phyloP scores from a whole-genome alignment of 2,888 invertebrate genomes.

The Galeopsomyia nigrocyanea region DNA sequence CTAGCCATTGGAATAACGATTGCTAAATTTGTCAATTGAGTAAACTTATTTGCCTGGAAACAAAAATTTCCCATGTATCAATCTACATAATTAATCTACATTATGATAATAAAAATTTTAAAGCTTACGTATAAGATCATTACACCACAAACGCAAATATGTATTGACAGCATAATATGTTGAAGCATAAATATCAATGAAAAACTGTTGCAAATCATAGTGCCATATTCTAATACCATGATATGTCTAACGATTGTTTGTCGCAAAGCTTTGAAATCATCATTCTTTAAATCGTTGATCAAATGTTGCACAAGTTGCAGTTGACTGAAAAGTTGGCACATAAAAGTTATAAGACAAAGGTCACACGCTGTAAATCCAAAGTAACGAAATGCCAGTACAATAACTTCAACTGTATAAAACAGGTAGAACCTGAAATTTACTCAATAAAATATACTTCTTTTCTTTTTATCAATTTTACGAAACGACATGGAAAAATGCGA shows the following conservation, averaged over 20 bases:
- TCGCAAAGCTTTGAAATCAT: background rate
- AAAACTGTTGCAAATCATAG: background rate
- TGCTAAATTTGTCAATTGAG: background rate
- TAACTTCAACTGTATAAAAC: background rate
- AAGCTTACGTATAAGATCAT: background rate
- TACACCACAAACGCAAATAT: background rate
- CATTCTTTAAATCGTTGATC: background rate
- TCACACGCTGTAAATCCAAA: background rate
- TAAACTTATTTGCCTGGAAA: conserved; percentile 1
- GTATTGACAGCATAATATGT: background rate
- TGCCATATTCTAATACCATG: conserved; percentile 10
- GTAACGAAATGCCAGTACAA: background rate
- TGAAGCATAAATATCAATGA: background rate
- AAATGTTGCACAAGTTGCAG: background rate
- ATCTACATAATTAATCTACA: background rate
- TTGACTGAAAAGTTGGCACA: conserved; percentile 22
- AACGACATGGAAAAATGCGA: background rate
- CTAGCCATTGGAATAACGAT: background rate
- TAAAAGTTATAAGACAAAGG: background rate
- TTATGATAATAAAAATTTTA: background rate
- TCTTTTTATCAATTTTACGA: conserved; percentile 10
- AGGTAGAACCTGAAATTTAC: conserved; percentile 20
- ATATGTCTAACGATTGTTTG: background rate
- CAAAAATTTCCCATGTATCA: background rate
- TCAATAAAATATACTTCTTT: too few relatives aligned